Base-by-base conservation (phyloP, 1,140 invertebrate species). In the Harpegnathos saltator region DNA sequence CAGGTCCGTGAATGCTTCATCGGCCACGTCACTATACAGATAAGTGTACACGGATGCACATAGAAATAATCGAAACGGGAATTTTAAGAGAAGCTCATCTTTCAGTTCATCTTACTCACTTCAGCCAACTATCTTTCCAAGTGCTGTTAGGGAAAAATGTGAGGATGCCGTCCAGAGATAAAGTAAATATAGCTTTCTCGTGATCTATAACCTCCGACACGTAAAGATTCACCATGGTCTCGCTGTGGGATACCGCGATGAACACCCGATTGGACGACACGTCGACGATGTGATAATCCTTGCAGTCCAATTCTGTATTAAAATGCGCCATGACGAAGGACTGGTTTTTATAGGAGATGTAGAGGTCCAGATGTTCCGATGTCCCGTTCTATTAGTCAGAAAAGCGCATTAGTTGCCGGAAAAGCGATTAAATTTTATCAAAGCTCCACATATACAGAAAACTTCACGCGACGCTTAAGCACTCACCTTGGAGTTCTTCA, bases 1-100 rank as follows among this genome's bases (percentile, higher is more conserved):
- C 0, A 99, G 91, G 91, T 99, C 98, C n/a, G 97, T 97, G 94
- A 99, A 98, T 12, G 97, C 92, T 84, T 98, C 96, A 69, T 97
- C 96, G 1, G 96, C 95, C 12, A 97, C 96, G 74, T 97, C 96
- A 89, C 97, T 98, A 91, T 17, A 93, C 91, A 88, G 44, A 91
- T 15, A 90, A 89, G 89, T 33, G n/a, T 0, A 9, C 1, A 38
- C 73, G n/a, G 38, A 33, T 50, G 11, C 14, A n/a, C n/a, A n/a
- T n/a, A n/a, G n/a, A n/a, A n/a, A 68, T 33, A 1, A 17, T 19
- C 73, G 24, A 50, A 44, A 38, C 17, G 58, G 12, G 56, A 61
- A 81, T 85, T 56, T 22, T 26, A 56, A 66, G 15, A 24, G n/a
- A 65, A 66, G 52, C 15, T 61, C 69, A 50, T 54, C 68, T 22